These are phyloP conservation scores for Caenorhabditis sinica DNA, from an alignment of 2,888 invertebrate species.

Conservation along the genomic window DNA sequence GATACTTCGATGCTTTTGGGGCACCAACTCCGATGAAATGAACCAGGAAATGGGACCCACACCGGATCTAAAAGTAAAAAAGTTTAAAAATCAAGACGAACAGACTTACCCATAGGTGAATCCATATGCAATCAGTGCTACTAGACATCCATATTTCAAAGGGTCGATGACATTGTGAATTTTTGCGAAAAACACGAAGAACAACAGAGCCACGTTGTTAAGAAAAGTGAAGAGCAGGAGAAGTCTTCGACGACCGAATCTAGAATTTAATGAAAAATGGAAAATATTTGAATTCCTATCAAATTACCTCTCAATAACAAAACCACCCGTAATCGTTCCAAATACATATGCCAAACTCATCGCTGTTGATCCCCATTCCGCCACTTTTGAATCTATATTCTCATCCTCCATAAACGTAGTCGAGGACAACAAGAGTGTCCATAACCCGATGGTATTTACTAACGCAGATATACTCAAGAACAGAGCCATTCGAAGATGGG, in stretches of 20 bases:
- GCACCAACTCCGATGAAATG: conserved; percentile 77
- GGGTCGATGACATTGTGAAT: conserved; percentile 64
- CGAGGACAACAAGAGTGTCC: conserved; percentile 76
- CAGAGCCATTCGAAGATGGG: conserved; percentile 75
- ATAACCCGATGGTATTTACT: conserved; percentile 76
- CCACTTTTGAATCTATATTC: conserved; percentile 64
- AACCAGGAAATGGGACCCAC: conserved; percentile 80
- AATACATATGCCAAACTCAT: conserved; percentile 76
- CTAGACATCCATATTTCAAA: conserved; percentile 74
- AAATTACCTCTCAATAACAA: conserved; percentile 73
- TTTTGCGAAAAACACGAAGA: conserved; percentile 72
- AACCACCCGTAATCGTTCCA: conserved; percentile 73
- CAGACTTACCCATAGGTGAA: conserved; percentile 75
- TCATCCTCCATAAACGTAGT: conserved; percentile 72
- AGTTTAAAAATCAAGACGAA: not conserved
- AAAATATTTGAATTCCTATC: not conserved
- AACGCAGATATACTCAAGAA: conserved; percentile 49
- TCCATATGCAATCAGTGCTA: conserved; percentile 70
- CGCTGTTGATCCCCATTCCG: conserved; percentile 75
- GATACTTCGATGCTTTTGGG: conserved; percentile 76
- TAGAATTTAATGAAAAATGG: conserved; percentile 8
- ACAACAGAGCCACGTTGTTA: conserved; percentile 66
- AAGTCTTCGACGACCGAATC: conserved; percentile 73
- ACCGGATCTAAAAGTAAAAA: conserved; percentile 63
- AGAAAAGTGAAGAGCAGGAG: conserved; percentile 72